Percentiles rank a stretch among this genome's conserved stretches.
Evolutionary conservation across 2,113 vertebrate genomes (phyloP).

Genomic region (Andinoacara biseriatus): DNA sequence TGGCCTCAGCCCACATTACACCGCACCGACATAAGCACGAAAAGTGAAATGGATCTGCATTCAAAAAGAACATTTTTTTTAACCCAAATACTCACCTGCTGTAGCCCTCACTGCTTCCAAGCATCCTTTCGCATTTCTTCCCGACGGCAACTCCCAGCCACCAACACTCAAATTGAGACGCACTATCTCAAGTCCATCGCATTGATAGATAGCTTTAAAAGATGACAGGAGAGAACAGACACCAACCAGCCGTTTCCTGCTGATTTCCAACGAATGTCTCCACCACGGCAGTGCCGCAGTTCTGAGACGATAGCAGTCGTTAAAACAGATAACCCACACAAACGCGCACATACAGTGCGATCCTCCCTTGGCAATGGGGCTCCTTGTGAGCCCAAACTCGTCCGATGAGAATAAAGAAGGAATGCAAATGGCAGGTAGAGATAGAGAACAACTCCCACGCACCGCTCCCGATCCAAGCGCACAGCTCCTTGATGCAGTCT

Average conservation of each 20-base stretch:
- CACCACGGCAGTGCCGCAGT: conserved; percentile 7
- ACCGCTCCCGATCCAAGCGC: conserved; percentile 35
- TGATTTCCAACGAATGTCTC: conserved; percentile 44
- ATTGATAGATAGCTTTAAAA: conserved; percentile 34
- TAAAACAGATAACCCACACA: conserved; percentile 13
- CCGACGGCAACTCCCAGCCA: conserved; percentile 77
- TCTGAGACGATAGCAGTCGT: conserved; percentile 30
- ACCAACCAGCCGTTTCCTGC: neutral
- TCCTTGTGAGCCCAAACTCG: conserved; percentile 53
- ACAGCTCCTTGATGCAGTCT: conserved; percentile 49
- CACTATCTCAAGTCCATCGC: conserved; percentile 75
- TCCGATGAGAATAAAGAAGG: conserved; percentile 39
- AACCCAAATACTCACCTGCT: conserved; percentile 76
- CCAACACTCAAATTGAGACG: conserved; percentile 54
- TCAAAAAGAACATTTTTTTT: neutral
- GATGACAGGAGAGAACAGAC: neutral
- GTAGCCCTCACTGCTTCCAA: conserved; percentile 70
- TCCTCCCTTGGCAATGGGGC: conserved; percentile 48
- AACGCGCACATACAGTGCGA: neutral
- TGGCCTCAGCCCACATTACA: conserved; percentile 29
- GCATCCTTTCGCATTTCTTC: conserved; percentile 80
- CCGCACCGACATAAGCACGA: neutral
- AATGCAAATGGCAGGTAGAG: conserved; percentile 59
- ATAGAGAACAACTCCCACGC: conserved; percentile 75
- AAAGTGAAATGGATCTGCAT: neutral